Evolutionary conservation across 2,113 vertebrate species (phyloP).

Genomic region (Ranitomeya variabilis): DNA sequence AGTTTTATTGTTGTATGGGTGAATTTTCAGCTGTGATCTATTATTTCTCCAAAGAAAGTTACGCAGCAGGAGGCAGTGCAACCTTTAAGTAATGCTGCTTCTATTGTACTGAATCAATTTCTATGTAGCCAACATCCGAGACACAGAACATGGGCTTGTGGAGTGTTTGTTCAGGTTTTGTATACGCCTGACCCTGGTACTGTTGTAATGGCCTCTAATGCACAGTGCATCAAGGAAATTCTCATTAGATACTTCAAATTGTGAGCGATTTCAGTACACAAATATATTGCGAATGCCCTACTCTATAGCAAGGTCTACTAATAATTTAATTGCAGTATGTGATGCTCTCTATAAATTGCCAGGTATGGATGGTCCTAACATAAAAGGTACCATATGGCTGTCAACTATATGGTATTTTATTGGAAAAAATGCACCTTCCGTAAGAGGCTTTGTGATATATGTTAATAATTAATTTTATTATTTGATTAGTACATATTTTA

Average conservation of each 20-base stretch:
- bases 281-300: slow-evolving; percentile 15
- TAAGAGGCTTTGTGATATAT: background rate
- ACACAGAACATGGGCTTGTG: slow-evolving; percentile 14
- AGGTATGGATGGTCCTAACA: background rate
- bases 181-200: slow-evolving; percentile 38
- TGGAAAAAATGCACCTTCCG: background rate
- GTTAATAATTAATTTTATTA: background rate
- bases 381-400: background rate
- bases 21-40: slow-evolving; percentile 51
- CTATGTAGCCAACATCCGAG: slow-evolving; percentile 53
- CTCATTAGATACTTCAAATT: slow-evolving; percentile 21
- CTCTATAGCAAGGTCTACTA: background rate
- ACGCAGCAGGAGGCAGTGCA: slow-evolving; percentile 46
- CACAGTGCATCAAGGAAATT: background rate
- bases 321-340: background rate
- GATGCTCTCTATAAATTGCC: background rate
- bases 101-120: slow-evolving; percentile 57
- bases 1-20: slow-evolving; percentile 48
- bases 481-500: background rate
- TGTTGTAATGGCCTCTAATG: slow-evolving; percentile 31
- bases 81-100: slow-evolving; percentile 56
- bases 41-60: slow-evolving; percentile 55
- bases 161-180: slow-evolving; percentile 42
- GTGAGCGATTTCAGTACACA: background rate
- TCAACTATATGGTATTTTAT: background rate